Percentiles rank a stretch among this genome's conserved stretches.
phyloP scores from a whole-genome alignment of 2,888 invertebrate species.

The Artemia sinica region DNA sequence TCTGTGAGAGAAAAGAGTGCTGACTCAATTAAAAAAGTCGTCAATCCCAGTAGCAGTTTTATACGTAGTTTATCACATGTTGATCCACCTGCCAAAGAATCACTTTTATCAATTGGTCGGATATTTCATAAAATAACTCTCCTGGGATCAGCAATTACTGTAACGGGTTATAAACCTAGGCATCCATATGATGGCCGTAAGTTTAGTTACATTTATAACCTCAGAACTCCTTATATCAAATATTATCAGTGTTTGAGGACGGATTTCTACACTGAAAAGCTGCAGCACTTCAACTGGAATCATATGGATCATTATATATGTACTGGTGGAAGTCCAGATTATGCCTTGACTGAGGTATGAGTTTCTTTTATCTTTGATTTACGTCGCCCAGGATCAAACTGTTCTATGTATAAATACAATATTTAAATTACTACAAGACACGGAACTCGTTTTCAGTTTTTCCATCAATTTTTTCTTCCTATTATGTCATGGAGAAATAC shows the following conservation, averaged over 20 bases:
- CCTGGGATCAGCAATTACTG: slow-evolving; percentile 72
- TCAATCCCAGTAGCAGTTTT: slow-evolving; percentile 24
- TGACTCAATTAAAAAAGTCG: slow-evolving; percentile 24
- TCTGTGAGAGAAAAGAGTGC: slow-evolving; percentile 13
- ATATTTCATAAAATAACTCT: slow-evolving; percentile 82
- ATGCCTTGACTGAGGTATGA: slow-evolving; percentile 61
- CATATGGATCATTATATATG: slow-evolving; percentile 93
- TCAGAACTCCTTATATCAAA: slow-evolving; percentile 77
- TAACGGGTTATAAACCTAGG: slow-evolving; percentile 82
- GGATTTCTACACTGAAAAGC: slow-evolving; percentile 77
- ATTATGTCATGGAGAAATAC: background rate
- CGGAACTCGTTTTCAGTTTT: slow-evolving; percentile 10
- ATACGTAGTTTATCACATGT: slow-evolving; percentile 6
- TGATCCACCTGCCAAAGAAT: slow-evolving; percentile 44
- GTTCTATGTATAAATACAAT: slow-evolving; percentile 17
- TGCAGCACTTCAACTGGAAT: slow-evolving; percentile 95
- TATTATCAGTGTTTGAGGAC: slow-evolving; percentile 88
- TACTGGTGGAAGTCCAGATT: slow-evolving; percentile 79
- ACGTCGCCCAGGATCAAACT: background rate
- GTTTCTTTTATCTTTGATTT: background rate
- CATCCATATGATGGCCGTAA: slow-evolving; percentile 86
- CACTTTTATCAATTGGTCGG: slow-evolving; percentile 75
- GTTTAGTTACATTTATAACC: slow-evolving; percentile 75
- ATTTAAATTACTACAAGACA: slow-evolving; percentile 11
- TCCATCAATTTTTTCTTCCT: slow-evolving; percentile 23